Percentiles rank a stretch among this genome's conserved stretches.
These are phyloP conservation scores for Dasypogon diadema DNA, from an alignment of 2,888 invertebrate species.

Conservation along the genomic window DNA sequence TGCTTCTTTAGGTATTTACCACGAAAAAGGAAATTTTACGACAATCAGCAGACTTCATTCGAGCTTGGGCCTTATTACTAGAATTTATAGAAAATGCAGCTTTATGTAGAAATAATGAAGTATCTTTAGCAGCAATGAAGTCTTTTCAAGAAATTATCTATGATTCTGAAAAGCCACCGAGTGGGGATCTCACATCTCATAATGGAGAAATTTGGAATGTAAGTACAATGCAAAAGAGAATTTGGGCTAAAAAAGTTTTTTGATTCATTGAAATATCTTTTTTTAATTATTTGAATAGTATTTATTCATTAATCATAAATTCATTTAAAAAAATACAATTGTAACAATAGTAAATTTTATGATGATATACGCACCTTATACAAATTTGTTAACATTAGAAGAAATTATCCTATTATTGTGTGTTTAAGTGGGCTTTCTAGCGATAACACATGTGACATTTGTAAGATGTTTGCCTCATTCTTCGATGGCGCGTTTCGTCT, in stretches of 20 bases:
- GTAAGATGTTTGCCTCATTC: too few relatives aligned
- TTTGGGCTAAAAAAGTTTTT: too few relatives aligned
- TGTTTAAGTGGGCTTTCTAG: too few relatives aligned
- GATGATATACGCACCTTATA: too few relatives aligned
- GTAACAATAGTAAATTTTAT: too few relatives aligned
- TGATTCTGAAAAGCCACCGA: conserved; percentile 55
- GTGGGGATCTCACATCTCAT: conserved; percentile 58
- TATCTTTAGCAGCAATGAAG: conserved; percentile 94
- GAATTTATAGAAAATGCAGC: conserved; percentile 96
- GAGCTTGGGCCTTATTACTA: conserved; percentile 93
- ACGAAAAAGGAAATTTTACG: conserved; percentile 88
- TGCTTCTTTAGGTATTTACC: conserved; percentile 78
- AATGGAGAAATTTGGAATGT: conserved; percentile 80
- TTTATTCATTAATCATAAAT: conserved; percentile 20
- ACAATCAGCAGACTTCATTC: conserved; percentile 88
- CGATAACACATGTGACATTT: too few relatives aligned
- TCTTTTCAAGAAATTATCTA: conserved; percentile 94
- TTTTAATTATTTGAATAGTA: conserved; percentile 51
- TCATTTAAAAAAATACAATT: too few relatives aligned
- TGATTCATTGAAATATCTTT: too few relatives aligned
- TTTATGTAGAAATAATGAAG: conserved; percentile 92
- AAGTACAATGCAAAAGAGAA: conserved; percentile 57
- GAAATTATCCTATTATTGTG: too few relatives aligned
- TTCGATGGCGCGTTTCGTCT: too few relatives aligned
- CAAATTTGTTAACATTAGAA: too few relatives aligned